These are phyloP conservation scores for Xestia rhomboidea DNA, from an alignment of 2,888 invertebrate species.

Conservation along the genomic window DNA sequence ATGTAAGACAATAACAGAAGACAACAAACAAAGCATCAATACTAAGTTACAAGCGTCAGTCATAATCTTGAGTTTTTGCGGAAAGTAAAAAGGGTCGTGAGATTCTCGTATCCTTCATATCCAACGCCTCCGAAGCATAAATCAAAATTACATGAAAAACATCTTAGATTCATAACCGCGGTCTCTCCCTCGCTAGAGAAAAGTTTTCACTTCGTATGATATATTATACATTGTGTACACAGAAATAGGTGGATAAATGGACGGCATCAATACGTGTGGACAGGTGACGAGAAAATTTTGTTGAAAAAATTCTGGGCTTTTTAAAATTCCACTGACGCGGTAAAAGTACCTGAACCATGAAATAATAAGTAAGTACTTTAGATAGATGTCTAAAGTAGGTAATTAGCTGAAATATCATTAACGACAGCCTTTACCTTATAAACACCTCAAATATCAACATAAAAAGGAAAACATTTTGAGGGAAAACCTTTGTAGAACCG, in stretches of 20 bases:
- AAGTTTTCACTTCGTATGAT: conserved; percentile 55
- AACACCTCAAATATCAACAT: conserved; percentile 7
- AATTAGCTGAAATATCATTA: conserved; percentile 8
- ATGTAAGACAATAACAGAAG: conserved; percentile 1
- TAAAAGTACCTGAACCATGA: neutral
- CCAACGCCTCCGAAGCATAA: conserved; percentile 78
- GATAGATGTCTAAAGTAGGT: neutral
- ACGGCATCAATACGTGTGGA: conserved; percentile 25
- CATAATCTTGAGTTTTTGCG: conserved; percentile 75
- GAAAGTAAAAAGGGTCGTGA: conserved; percentile 78
- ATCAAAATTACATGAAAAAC: conserved; percentile 85
- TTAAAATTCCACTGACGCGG: neutral
- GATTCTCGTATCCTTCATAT: conserved; percentile 73
- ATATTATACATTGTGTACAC: conserved; percentile 37
- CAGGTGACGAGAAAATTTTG: conserved; percentile 2
- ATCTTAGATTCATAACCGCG: conserved; percentile 77
- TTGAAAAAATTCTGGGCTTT: neutral
- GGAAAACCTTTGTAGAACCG: conserved; percentile 21
- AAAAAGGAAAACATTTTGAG: conserved; percentile 11
- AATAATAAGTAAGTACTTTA: neutral
- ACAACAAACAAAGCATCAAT: conserved; percentile 20
- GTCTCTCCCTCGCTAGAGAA: conserved; percentile 60
- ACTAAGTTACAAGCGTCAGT: conserved; percentile 70
- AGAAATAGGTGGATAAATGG: conserved; percentile 31
- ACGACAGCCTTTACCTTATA: conserved; percentile 11